Percentiles rank a stretch among this genome's conserved stretches.
phyloP scores from a whole-genome alignment of 2,888 invertebrate species.

The Drosophila nr. fundita region DNA sequence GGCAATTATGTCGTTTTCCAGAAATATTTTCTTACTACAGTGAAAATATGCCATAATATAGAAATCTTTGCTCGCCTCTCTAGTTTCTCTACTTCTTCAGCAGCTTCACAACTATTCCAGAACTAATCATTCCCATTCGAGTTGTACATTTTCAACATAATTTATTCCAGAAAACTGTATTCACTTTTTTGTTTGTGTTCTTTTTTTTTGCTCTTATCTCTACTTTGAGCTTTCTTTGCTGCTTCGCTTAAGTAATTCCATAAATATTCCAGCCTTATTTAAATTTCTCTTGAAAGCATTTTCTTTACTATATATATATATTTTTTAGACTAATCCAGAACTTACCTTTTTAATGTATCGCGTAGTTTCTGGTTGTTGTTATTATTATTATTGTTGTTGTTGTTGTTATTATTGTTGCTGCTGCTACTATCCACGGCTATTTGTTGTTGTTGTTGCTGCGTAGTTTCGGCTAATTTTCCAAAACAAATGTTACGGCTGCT shows the following conservation, averaged over 20 bases:
- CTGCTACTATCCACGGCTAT: conserved; percentile 82
- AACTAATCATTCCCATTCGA: not conserved
- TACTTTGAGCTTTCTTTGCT: not conserved
- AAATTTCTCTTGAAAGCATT: not conserved
- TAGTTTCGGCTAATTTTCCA: conserved; percentile 98
- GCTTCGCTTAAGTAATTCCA: not conserved
- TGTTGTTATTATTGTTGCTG: conserved; percentile 89
- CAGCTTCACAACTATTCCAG: not conserved
- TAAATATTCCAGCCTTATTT: not conserved
- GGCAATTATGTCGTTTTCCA: not conserved
- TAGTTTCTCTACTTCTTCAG: not conserved
- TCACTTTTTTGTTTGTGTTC: not conserved
- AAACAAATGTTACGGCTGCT: conserved; percentile 99
- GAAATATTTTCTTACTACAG: not conserved
- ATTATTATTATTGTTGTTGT: conserved; percentile 47
- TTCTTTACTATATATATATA: not conserved
- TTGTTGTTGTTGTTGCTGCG: conserved; percentile 87
- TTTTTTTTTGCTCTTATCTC: not conserved
- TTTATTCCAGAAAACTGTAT: not conserved
- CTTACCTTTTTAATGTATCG: conserved; percentile 79
- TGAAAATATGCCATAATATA: not conserved
- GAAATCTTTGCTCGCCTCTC: not conserved
- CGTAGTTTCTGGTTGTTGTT: conserved; percentile 55
- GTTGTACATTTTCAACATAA: not conserved
- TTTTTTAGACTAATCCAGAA: not conserved